Evolutionary conservation across 2,113 vertebrate species (phyloP).

Genomic region (Girardinichthys multiradiatus): DNA sequence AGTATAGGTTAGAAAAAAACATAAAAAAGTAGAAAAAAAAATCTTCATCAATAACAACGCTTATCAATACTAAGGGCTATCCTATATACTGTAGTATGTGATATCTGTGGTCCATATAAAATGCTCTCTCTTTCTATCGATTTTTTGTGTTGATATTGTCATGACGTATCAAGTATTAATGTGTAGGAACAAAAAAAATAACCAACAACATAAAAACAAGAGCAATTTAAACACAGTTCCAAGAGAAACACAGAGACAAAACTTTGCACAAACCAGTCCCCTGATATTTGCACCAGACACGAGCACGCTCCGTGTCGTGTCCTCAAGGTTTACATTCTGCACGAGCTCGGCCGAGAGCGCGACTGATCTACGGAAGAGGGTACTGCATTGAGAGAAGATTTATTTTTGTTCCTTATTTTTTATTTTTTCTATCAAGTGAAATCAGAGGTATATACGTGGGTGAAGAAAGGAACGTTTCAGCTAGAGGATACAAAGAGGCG

Average conservation of each 20-base stretch:
- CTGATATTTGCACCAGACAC: constrained; percentile 75
- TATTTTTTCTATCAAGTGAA: constrained; percentile 27
- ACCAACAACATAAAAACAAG: constrained; percentile 16
- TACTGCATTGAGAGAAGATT: constrained; percentile 28
- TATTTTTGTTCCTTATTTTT: constrained; percentile 30
- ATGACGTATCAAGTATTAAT: constrained; percentile 77
- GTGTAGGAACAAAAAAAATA: constrained; percentile 61
- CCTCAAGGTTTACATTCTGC: constrained; percentile 75
- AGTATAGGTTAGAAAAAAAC: constrained; percentile 48
- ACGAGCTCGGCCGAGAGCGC: constrained; percentile 39
- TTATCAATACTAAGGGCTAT: constrained; percentile 86
- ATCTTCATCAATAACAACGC: constrained; percentile 77
- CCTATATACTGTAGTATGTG: constrained; percentile 80
- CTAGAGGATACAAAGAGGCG: constrained; percentile 40
- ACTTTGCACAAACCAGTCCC: constrained; percentile 76
- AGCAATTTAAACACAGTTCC: constrained; percentile 75
- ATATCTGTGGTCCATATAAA: constrained; percentile 82
- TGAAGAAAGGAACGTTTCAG: constrained; percentile 26
- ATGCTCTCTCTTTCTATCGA: constrained; percentile 79
- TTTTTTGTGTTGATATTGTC: constrained; percentile 82
- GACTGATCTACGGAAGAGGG: constrained; percentile 52
- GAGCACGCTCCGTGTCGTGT: constrained; percentile 58
- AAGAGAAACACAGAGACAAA: constrained; percentile 68
- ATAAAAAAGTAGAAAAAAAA: constrained; percentile 54
- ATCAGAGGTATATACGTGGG: constrained; percentile 24